phyloP scores from a whole-genome alignment of 2,113 vertebrate genomes.

The Crotalus tigris region DNA sequence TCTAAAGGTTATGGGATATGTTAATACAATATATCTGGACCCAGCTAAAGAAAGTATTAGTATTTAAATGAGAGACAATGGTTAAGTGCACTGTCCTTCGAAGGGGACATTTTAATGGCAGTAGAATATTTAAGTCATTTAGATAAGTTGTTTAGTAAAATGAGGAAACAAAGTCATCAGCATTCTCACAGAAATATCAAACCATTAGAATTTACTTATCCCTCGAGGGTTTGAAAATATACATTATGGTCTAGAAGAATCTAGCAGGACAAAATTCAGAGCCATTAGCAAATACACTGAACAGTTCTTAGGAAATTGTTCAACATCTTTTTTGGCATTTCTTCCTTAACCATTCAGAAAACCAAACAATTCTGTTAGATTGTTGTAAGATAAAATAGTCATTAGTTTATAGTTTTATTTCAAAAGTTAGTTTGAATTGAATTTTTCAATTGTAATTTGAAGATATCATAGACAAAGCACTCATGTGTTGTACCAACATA shows the following conservation, averaged over 20 bases:
- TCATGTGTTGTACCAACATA: background rate
- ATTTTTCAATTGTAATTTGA: background rate
- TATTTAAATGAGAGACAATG: background rate
- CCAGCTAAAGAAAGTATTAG: slow-evolving; percentile 24
- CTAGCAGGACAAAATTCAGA: background rate
- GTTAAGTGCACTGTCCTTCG: background rate
- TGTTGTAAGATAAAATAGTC: background rate
- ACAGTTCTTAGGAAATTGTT: background rate
- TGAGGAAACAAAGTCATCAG: background rate
- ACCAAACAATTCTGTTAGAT: background rate
- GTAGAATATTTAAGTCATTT: background rate
- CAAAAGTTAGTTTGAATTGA: background rate
- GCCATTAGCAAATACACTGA: slow-evolving; percentile 9
- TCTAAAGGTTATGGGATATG: background rate
- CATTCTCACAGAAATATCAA: background rate
- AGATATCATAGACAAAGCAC: background rate
- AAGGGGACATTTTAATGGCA: background rate
- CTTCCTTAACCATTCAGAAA: background rate
- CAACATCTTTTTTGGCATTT: background rate
- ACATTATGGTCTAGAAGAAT: background rate
- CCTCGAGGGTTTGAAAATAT: background rate
- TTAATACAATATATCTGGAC: background rate
- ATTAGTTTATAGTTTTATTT: background rate
- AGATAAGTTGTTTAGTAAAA: background rate
- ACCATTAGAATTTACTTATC: background rate